Conservation (phyloP, 1,140 invertebrate species). For the Drosophila ogumai region DNA sequence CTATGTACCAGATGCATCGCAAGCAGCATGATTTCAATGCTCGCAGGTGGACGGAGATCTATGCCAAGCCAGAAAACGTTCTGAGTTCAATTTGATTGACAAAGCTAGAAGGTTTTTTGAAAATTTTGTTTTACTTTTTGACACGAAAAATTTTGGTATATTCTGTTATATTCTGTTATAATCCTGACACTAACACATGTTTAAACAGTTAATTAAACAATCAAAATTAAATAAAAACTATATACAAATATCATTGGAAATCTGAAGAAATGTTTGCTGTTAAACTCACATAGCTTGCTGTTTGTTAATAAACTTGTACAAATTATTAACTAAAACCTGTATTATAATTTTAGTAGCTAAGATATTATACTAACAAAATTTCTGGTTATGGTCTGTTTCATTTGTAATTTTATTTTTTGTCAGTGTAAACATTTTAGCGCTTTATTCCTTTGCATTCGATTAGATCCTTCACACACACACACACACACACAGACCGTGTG, state of each 20-base stretch:
- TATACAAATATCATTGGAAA: not conserved
- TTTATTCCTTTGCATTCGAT: constrained; percentile 36
- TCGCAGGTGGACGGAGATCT: not conserved
- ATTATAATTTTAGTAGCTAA: not conserved
- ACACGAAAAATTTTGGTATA: too few relatives aligned
- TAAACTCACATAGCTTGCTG: too few relatives aligned
- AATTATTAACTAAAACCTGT: not conserved
- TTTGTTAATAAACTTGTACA: not conserved
- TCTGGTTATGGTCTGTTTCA: not conserved
- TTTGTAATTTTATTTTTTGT: not conserved
- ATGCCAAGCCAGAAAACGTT: too few relatives aligned
- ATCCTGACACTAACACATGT: too few relatives aligned
- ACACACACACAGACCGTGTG: constrained; percentile 10
- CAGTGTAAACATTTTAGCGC: constrained; percentile 4
- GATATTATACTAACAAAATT: not conserved
- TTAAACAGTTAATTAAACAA: too few relatives aligned
- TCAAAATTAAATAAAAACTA: too few relatives aligned
- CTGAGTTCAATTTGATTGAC: too few relatives aligned
- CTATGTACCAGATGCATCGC: accelerated
- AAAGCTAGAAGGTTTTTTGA: too few relatives aligned
- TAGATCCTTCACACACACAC: constrained; percentile 32
- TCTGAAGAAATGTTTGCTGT: not conserved
- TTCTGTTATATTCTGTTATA: too few relatives aligned
- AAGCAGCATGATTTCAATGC: not conserved
- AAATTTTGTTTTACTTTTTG: too few relatives aligned